Evolutionary conservation across 1,140 invertebrate genomes (phyloP).

Genomic region (Neodiprion pinetum): DNA sequence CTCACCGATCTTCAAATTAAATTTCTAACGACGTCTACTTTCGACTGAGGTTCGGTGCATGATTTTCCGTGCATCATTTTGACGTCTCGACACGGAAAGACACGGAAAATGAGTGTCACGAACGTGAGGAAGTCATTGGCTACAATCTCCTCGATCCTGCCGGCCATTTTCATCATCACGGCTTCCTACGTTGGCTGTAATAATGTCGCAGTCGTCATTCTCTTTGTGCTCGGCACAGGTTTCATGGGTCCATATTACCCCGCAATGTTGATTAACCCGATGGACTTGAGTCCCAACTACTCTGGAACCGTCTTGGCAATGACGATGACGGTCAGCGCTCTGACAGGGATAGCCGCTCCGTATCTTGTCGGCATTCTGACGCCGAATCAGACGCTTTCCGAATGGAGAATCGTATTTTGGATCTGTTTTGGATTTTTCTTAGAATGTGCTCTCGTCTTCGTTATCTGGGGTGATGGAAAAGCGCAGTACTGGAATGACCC

Average conservation of each 20-base stretch:
- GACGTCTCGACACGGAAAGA: constrained; percentile 34
- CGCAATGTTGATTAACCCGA: constrained; percentile 69
- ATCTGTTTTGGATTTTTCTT: constrained; percentile 54
- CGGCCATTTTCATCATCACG: constrained; percentile 77
- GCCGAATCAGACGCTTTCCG: constrained; percentile 68
- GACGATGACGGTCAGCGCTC: constrained; percentile 68
- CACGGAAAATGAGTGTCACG: constrained; percentile 60
- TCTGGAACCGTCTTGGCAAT: constrained; percentile 72
- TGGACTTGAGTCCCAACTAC: constrained; percentile 77
- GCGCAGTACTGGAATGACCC: constrained; percentile 45
- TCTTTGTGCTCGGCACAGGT: constrained; percentile 74
- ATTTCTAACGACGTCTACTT: too few species aligned
- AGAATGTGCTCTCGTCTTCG: constrained; percentile 56
- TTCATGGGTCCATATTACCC: constrained; percentile 70
- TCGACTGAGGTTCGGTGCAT: too few species aligned
- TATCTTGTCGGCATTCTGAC: constrained; percentile 78
- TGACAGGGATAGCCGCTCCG: constrained; percentile 71
- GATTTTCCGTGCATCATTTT: too few species aligned
- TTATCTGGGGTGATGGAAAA: constrained; percentile 48
- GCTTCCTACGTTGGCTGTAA: constrained; percentile 82
- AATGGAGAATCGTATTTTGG: constrained; percentile 85
- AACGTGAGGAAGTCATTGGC: constrained; percentile 71
- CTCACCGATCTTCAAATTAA: too few species aligned
- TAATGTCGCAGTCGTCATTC: constrained; percentile 65
- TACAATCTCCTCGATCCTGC: constrained; percentile 72